Base-by-base conservation (phyloP, 2,797 vertebrate species). In the Microcaecilia unicolor region DNA sequence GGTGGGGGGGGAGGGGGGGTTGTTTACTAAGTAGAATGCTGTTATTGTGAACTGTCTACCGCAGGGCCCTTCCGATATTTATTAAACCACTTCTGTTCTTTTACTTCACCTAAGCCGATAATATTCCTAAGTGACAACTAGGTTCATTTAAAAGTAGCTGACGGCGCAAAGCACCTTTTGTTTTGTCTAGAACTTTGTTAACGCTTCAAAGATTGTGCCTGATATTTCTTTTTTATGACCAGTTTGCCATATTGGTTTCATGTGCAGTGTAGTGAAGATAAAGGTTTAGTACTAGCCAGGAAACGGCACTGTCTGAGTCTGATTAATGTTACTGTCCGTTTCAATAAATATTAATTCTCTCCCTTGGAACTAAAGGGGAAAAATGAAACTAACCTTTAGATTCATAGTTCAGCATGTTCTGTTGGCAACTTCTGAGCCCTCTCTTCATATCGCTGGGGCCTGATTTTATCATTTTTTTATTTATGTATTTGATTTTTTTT, bases 111-210 rank as follows among this genome's bases (percentile, higher is more conserved):
- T 43, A 31, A 28, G 44, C 39, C 20, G 37, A 22, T 12, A 8
- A 6, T 7, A 38, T 26, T 53, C 52, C 49, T 27, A 25, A 15
- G 34, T 9, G 44, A 41, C 15, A 32, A 38, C 55, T 69, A 37
- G 29, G 39, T 45, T 64, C 47, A 57, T 69, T 61, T 62, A 53
- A 52, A 67, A 62, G 48, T 7, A 0, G 45, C 41, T 30, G 44
- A 32, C 35, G 43, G 27, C 2, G 3, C 23, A 38, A 67, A n/a
- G 30, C 33, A 64, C 63, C 31, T 54, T n/a, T 60, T n/a, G n/a
- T n/a, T n/a, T 62, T 51, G 0, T 2, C 49, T 53, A 42, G n/a
- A 45, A 64, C 56, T 61, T 51, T 60, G 57, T 61, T 63, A 54
- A 64, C 49, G 47, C 44, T 61, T 64, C 49, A 58, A 38, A 64